Base-by-base conservation (phyloP, 2,797 vertebrate genomes). In the Smutsia gigantea region DNA sequence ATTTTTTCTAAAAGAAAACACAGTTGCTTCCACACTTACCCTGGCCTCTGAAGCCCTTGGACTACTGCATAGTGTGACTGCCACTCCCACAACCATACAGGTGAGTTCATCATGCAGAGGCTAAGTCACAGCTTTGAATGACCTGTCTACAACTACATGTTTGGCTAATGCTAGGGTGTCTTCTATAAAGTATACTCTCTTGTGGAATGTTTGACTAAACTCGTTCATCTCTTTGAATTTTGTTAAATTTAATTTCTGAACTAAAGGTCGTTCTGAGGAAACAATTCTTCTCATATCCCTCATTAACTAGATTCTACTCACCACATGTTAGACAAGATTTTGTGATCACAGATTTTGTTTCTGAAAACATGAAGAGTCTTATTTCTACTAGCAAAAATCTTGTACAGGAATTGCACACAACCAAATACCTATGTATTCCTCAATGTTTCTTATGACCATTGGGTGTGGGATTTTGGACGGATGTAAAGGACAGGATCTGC, bases 231-330 rank as follows among this genome's bases (percentile, higher is more conserved):
- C 34, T 81, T 23, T 87, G 77, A 42, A 69, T 87, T 87, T 81
- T 23, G 53, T 19, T 46, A 90, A 31, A 78, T 31, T 82, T 85
- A 90, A 49, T 46, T 96, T 81, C 74, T 90, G 69, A 86, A 57
- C 55, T 39, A 69, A 82, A 84, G 34, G 29, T 69, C 51, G 82
- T 84, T 69, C 31, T 92, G 68, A 46, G 34, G 64, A 85, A 86
- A 61, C 13, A 25, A 5, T 72, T 46, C 39, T 55, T 31, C 10
- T 86, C 10, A 3, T 69, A 18, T 72, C 3, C 10, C 55, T 94
- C 15, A 3, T 79, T 57, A 84, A 69, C n/a, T 83, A 77, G 15
- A 14, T 61, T 69, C 86, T 69, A 29, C 19, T 79, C 12, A 59
- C 74, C 29, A 5, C 13, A 21, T 5, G 11, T 53, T 19, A n/a